phyloP scores from a whole-genome alignment of 2,888 invertebrate species.

The Polydrusus cervinus region DNA sequence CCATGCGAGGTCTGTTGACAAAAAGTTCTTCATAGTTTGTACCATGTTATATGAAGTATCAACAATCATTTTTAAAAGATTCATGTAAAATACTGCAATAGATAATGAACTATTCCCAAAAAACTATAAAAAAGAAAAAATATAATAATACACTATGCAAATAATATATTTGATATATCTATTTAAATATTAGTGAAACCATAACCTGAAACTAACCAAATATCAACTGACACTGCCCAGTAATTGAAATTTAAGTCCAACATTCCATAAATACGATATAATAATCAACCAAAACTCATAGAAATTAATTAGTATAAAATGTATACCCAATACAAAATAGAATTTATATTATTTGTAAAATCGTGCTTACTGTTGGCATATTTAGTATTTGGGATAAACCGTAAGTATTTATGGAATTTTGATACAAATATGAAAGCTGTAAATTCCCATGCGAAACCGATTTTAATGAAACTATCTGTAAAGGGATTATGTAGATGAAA shows the following conservation, averaged over 20 bases:
- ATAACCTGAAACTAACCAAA: not conserved
- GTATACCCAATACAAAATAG: constrained; percentile 7
- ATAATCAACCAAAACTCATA: constrained; percentile 14
- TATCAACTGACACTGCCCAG: not conserved
- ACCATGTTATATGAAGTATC: no score
- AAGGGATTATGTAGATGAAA: constrained; percentile 13
- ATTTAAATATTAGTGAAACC: not conserved
- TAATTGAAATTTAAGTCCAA: not conserved
- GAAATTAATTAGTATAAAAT: constrained; percentile 21
- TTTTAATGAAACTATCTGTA: constrained; percentile 22
- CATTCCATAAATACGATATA: constrained; percentile 9
- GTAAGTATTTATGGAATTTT: constrained; percentile 17
- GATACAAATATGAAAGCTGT: constrained; percentile 21
- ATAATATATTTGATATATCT: no score
- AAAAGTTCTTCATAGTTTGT: no score
- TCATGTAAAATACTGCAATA: no score
- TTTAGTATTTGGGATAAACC: constrained; percentile 22
- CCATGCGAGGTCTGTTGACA: no score
- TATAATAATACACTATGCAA: no score
- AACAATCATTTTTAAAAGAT: no score
- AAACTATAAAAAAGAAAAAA: no score
- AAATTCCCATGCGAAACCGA: constrained; percentile 20
- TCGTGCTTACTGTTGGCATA: constrained; percentile 9
- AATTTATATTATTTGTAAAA: constrained; percentile 23
- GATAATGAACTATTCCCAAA: no score